Base-by-base conservation (phyloP, 2,113 vertebrate species). In the Butorides virescens region DNA sequence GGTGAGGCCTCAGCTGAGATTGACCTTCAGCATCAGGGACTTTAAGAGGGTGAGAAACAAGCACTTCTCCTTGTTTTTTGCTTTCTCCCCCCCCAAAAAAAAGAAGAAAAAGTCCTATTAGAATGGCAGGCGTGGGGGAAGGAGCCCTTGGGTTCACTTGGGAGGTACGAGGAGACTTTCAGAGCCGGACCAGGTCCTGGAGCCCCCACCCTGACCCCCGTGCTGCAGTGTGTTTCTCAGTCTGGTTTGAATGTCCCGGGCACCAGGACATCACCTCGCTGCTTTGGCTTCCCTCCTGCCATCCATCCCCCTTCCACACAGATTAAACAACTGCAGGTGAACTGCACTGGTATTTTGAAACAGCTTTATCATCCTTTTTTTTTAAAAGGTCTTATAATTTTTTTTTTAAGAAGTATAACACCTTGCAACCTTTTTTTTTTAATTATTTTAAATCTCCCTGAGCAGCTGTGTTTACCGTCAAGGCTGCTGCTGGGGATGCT, bases 101-200 rank as follows among this genome's bases (percentile, higher is more conserved):
- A 52, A 29, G 27, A 23, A 29, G 16, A 9, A 50, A 34, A 44
- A 53, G 19, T 12, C 22, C 77, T 8, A 7, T 32, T 13, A 8
- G 68, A 26, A 22, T 3, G 32, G 36, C 50, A 30, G 29, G 7
- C 2, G 1, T 6, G n/a, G 25, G 49, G 29, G n/a, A 18, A 18
- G 39, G 27, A 27, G 34, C 3, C 0, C 46, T n/a, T 2, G 37
- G n/a, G 7, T 7, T 22, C 3, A 2, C 32, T 15, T 17, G 49
- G 47, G 26, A 56, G 49, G 56, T 10, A 55, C n/a, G 6, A 30
- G 67, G 39, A 21, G 58, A 46, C 7, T 13, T 23, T 13, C 32
- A 11, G 25, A 30, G 75, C 50, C 21, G 50, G 50, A 21, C 22
- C 46, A 15, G 14, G 36, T 16, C 37, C 21, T 13, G 36, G 2